phyloP scores from a whole-genome alignment of 2,113 vertebrate genomes.

The Saguinus midas region DNA sequence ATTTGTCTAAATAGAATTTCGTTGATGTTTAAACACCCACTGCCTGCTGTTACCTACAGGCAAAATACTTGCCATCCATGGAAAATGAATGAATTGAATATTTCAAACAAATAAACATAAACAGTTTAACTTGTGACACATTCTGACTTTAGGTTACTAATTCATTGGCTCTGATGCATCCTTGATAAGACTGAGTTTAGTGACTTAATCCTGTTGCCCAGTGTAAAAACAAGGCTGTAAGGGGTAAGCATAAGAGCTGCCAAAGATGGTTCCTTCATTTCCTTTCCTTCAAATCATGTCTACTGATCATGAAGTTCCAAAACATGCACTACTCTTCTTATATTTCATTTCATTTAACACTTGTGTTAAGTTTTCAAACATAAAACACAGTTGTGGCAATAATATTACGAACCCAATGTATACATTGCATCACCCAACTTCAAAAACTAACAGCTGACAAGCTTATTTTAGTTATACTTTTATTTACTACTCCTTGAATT shows the following conservation, averaged over 20 bases:
- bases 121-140: neutral
- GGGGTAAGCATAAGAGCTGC: neutral
- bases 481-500: neutral
- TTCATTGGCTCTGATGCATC: neutral
- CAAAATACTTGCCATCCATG: conserved; percentile 48
- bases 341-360: neutral
- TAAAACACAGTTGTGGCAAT: neutral
- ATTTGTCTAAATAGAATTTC: conserved; percentile 57
- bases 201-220: neutral
- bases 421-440: neutral
- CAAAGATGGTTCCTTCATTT: neutral
- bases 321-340: neutral
- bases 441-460: neutral
- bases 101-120: conserved; percentile 57
- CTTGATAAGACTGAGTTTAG: conserved; percentile 16
- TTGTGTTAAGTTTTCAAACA: conserved; percentile 3
- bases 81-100: conserved; percentile 28
- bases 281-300: neutral
- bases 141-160: conserved; percentile 20
- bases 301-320: neutral
- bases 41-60: conserved; percentile 3
- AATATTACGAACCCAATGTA: neutral
- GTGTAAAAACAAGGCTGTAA: neutral
- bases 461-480: neutral
- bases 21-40: conserved; percentile 35